Percentiles rank a stretch among this genome's conserved stretches.
Evolutionary conservation across 2,113 vertebrate species (phyloP).

Genomic region (Cyphomyrus plagiostoma): DNA sequence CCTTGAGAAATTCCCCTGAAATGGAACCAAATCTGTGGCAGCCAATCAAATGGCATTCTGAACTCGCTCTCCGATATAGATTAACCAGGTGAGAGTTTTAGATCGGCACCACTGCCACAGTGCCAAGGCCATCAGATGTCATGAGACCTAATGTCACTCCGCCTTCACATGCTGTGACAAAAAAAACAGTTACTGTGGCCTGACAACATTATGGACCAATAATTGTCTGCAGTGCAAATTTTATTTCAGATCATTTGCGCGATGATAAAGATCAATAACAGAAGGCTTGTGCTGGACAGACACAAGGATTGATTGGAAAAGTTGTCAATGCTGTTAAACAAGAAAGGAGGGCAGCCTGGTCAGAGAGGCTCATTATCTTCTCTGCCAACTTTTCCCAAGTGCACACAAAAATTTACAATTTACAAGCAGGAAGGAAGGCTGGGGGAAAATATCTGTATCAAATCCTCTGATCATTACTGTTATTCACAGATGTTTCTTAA

Average conservation of each 20-base stretch:
- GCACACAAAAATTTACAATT: neutral
- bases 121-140: neutral
- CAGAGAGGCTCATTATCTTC: conserved; percentile 36
- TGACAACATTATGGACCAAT: conserved; percentile 24
- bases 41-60: neutral
- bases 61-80: neutral
- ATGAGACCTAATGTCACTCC: neutral
- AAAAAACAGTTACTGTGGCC: neutral
- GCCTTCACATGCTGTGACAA: neutral
- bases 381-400: neutral
- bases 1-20: neutral
- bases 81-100: neutral
- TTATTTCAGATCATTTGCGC: conserved; percentile 36
- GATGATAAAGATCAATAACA: conserved; percentile 43
- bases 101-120: neutral
- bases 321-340: conserved; percentile 33
- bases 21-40: neutral
- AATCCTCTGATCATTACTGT: neutral
- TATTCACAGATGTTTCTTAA: neutral
- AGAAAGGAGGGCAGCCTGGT: conserved; percentile 34
- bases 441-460: neutral
- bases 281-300: conserved; percentile 38
- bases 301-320: conserved; percentile 38
- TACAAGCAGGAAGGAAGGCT: neutral
- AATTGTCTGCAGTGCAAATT: conserved; percentile 31